These are phyloP conservation scores for Catharus fuscescens DNA, from an alignment of 2,113 vertebrate species.

Conservation along the genomic window DNA sequence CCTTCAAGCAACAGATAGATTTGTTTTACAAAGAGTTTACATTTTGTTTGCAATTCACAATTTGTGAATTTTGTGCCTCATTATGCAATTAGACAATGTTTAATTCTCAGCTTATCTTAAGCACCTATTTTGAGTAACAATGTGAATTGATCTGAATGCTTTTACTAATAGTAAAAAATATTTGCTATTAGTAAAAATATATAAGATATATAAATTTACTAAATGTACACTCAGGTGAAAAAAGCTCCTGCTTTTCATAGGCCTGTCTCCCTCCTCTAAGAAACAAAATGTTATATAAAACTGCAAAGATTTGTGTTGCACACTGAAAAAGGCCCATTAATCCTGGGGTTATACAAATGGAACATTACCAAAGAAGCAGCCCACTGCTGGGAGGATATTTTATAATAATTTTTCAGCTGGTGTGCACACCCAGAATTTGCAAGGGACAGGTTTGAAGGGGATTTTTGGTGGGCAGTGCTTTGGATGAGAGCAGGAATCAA, in stretches of 20 bases:
- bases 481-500: neutral
- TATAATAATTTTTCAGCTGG: neutral
- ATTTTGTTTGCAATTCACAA: neutral
- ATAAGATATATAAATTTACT: neutral
- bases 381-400: neutral
- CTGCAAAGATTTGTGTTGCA: conserved; percentile 23
- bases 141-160: neutral
- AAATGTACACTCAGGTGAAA: neutral
- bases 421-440: neutral
- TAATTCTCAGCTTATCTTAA: neutral
- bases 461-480: neutral
- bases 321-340: neutral
- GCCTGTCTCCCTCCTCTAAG: neutral
- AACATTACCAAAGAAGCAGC: neutral
- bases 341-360: neutral
- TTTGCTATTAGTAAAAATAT: neutral
- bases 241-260: neutral
- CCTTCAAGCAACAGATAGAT: neutral
- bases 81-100: neutral
- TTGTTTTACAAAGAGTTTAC: neutral
- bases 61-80: neutral
- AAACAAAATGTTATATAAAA: neutral
- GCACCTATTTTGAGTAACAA: neutral
- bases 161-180: neutral
- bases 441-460: neutral